Conservation (phyloP, 1,140 invertebrate genomes). For the Calliphora vicina region DNA sequence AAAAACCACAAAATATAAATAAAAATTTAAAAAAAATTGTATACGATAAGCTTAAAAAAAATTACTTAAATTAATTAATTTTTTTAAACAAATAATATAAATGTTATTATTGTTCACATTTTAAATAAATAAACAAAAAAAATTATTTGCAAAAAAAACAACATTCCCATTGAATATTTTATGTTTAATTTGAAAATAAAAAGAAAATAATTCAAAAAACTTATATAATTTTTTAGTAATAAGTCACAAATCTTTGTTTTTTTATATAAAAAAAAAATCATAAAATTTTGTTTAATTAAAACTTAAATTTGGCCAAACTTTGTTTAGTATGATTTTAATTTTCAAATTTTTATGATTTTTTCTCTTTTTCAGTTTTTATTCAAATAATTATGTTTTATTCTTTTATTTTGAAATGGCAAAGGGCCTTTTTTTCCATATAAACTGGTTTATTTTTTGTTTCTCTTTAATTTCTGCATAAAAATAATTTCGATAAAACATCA, state of each 20-base stretch:
- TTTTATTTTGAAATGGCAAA: not conserved
- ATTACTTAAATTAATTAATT: not conserved
- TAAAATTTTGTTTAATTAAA: slow-evolving; percentile 9
- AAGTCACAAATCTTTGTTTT: slow-evolving; percentile 11
- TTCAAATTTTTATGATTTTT: slow-evolving; percentile 7
- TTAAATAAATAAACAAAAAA: slow-evolving; percentile 13
- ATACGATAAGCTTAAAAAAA: slow-evolving; percentile 30
- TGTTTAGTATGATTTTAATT: not conserved
- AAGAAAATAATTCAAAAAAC: not conserved
- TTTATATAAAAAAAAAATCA: not conserved
- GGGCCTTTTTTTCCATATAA: not conserved
- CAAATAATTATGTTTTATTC: not conserved
- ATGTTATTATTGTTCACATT: not conserved
- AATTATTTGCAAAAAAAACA: slow-evolving; percentile 25
- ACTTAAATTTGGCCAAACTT: not conserved
- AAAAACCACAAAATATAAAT: slow-evolving; percentile 7
- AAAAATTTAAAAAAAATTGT: slow-evolving; percentile 43
- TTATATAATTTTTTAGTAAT: not conserved
- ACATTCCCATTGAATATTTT: slow-evolving; percentile 26
- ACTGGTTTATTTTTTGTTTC: not conserved
- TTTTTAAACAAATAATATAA: not conserved
- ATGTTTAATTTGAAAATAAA: slow-evolving; percentile 3
- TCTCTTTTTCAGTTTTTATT: not conserved
- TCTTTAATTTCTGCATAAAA: not conserved
- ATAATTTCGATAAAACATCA: not conserved